phyloP scores from a whole-genome alignment of 2,113 vertebrate genomes.

The Xyrauchen texanus region DNA sequence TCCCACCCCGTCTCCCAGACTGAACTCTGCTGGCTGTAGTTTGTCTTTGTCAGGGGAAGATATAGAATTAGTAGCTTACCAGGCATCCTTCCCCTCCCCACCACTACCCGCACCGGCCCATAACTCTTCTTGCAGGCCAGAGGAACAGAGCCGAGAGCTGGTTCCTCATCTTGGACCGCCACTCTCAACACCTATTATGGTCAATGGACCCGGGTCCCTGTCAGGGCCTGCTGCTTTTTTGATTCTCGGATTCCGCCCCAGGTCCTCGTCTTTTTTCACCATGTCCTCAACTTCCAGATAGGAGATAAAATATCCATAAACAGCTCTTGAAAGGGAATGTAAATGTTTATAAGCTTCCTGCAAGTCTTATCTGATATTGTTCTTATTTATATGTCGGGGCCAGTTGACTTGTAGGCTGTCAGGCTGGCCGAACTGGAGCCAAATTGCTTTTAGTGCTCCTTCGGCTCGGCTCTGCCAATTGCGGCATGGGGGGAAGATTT shows the following conservation, averaged over 20 bases:
- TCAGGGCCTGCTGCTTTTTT: constrained; percentile 56
- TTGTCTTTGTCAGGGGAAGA: constrained; percentile 43
- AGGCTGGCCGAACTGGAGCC: constrained; percentile 48
- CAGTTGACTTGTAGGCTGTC: constrained; percentile 48
- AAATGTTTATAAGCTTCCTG: constrained; percentile 69
- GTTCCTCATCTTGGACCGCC: constrained; percentile 41
- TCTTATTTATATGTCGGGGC: constrained; percentile 63
- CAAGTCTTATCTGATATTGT: constrained; percentile 68
- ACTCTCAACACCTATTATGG: constrained; percentile 61
- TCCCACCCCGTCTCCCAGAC: constrained; percentile 34
- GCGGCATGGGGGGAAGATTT: constrained; percentile 47
- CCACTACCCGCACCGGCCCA: constrained; percentile 22
- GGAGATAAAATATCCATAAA: constrained; percentile 70
- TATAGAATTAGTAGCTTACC: constrained; percentile 40
- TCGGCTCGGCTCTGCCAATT: constrained; percentile 41
- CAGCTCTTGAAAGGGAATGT: constrained; percentile 71
- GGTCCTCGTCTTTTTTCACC: constrained; percentile 53
- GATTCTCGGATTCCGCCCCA: constrained; percentile 55
- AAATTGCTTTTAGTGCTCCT: constrained; percentile 54
- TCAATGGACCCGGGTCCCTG: constrained; percentile 54
- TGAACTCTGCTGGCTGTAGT: constrained; percentile 46
- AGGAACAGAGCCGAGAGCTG: constrained; percentile 37
- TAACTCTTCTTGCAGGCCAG: constrained; percentile 47
- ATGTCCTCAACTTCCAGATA: constrained; percentile 62
- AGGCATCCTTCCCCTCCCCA: constrained; percentile 39